Base-by-base conservation (phyloP, 1,140 invertebrate species). In the Tetramorium alpestre region DNA sequence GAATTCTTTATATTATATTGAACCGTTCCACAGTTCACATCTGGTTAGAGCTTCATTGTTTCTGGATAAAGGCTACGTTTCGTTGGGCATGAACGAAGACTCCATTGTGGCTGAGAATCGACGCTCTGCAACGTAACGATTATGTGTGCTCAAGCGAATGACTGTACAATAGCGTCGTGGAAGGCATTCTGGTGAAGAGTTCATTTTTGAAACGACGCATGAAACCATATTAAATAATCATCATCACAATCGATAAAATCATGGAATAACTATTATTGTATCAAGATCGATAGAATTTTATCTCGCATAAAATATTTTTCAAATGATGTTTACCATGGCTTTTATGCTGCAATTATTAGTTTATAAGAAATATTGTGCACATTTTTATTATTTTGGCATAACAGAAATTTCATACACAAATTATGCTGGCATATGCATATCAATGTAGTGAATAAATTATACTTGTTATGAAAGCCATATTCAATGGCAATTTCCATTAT, bases 91-190 rank as follows among this genome's bases (percentile, higher is more conserved):
- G 41, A 84, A 73, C 38, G 54, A 84, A 73, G 69, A 73, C 25
- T 75, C 41, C 4, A 84, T 84, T 84, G 69, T 84, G 8, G 69
- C 13, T 65, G 33, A 41, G 13, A 51, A 84, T 75, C 54, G 80
- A 84, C 69, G 69, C 33, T 44, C 18, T 60, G 18, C 54, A 16
- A 33, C 69, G 58, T 58, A 82, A 82, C 80, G 69, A 75, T 73
- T 84, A 84, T 84, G 25, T 84, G 80, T 84, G 54, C 56, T 64
- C 25, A 75, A 54, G 51, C 28, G 80, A 13, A 73, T 54, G 5
- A 7, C 28, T 44, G 13, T 75, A 84, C 54, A 84, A 75, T 75
- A 22, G 54, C 18, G 11, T 73, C 11, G 28, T 44, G 25, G 13
- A 44, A 72, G 73, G 56, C 80, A 33, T 84, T 73, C 18, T 18